Base-by-base conservation (phyloP, 2,888 invertebrate genomes). In the Megaustenia siamemsis region DNA sequence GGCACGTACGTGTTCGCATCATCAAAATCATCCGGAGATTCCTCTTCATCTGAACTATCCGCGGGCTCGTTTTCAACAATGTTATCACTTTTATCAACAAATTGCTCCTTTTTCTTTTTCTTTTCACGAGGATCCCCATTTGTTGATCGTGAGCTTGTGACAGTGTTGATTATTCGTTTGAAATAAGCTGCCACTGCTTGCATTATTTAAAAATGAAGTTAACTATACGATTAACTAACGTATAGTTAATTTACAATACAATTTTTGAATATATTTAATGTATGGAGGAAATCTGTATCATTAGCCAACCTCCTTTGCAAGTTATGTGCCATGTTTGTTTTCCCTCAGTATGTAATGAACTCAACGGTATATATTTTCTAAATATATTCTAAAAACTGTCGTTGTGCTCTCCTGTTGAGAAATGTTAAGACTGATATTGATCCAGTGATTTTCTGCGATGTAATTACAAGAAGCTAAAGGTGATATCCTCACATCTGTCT, bases 101-200 rank as follows among this genome's bases (percentile, higher is more conserved):
- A 2, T 38, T 45, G 24, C 12, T n/a, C 15, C 12, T 63, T 21
- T 66, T 79, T 63, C 6, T 43, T 32, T 40, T 35, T 66, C n/a
- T 45, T 43, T 4, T 66, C 66, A 28, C 32, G 43, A 1, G 28
- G 32, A 43, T 2, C 18, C 12, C 15, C 45, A 45, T 6, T 68
- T 0, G 21, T 43, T 10, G 21, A 12, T 8, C 69, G 68, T 15
- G 35, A 24, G 1, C 40, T 45, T 3, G 83, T 83, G 68, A 83
- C 77, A 24, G 40, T 77, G 38, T 69, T 68, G 35, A 83, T 66
- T 28, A 83, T 68, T 10, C 68, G 63, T 32, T 75, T 75, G 40
- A 83, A 76, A 28, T 77, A 83, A 21, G 49, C 69, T 2, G 83
- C 83, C 12, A 83, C 77, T 3, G 77, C 77, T n/a, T 83, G 77